Conservation (phyloP, 1,140 invertebrate genomes). For the Drosophila oshimai region DNA sequence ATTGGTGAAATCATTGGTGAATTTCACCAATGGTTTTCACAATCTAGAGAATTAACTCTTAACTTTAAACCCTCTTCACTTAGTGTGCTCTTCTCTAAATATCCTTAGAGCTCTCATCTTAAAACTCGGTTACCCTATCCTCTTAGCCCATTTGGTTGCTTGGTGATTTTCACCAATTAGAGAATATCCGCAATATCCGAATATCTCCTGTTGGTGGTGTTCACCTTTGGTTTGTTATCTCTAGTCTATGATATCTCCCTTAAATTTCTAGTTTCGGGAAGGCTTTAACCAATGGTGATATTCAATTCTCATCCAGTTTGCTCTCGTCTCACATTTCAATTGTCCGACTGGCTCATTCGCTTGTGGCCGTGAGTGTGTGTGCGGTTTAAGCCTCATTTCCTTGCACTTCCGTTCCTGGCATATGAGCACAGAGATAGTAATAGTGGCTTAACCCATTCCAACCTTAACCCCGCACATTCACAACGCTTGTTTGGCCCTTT, state of each 20-base stretch:
- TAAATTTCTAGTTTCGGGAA: not conserved
- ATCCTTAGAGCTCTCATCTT: too few relatives aligned
- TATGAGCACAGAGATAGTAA: slow-evolving; percentile 58
- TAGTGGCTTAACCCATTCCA: slow-evolving; percentile 24
- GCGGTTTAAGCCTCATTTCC: slow-evolving; percentile 76
- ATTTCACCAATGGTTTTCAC: not conserved
- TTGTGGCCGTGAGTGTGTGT: slow-evolving; percentile 40
- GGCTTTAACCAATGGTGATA: slow-evolving; percentile 1
- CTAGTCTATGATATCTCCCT: too few relatives aligned
- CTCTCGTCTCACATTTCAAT: slow-evolving; percentile 64
- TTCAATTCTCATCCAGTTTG: slow-evolving; percentile 9
- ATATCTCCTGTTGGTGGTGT: not conserved
- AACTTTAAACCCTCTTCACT: too few relatives aligned
- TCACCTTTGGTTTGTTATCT: not conserved
- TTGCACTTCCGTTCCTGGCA: slow-evolving; percentile 69
- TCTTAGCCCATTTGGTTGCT: too few relatives aligned
- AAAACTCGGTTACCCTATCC: too few relatives aligned
- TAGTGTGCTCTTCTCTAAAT: too few relatives aligned
- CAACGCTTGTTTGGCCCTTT: slow-evolving; percentile 46
- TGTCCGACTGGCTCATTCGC: slow-evolving; percentile 40
- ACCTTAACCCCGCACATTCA: slow-evolving; percentile 26
- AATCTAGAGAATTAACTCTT: not conserved
- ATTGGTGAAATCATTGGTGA: too few relatives aligned
- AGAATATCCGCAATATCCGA: not conserved
- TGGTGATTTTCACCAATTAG: too few relatives aligned